Base-by-base conservation (phyloP, 2,888 invertebrate species). In the Furcula furcula region DNA sequence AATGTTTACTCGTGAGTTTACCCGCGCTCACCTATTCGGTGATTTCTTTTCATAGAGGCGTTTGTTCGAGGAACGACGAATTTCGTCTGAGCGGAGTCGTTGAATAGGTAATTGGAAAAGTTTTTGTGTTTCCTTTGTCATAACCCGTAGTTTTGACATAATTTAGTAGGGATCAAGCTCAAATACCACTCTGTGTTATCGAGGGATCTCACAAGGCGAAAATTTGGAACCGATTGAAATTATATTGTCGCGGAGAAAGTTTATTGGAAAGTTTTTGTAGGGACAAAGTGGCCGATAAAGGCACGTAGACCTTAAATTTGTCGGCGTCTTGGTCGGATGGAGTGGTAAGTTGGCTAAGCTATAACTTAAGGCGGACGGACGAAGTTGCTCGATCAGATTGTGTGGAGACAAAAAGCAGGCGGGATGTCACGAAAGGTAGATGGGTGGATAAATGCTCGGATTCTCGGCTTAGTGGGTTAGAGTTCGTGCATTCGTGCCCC, bases 1-100 rank as follows among this genome's bases (percentile, higher is more conserved):
- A 88, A 87, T 87, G 83, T 88, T 88, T 86, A 87, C 85, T 84
- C 65, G 76, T 76, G 81, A 85, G 82, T 86, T 85, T 83, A 78
- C 80, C 75, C 69, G 72, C 78, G 71, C 80, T 83, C 82, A 87
- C 86, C 87, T 85, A 86, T 85, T 85, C 76, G 83, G 77, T 81
- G 86, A 85, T 87, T 88, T 87, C 83, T 86, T 85, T 82, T 77
- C 81, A 82, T 76, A 76, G 74, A 76, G 65, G 73, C 79, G 78
- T 75, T 81, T 80, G 80, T 84, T 80, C 73, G 67, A 76, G 72
- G 65, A 75, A 73, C 69, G 64, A 69, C 67, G 74, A 72, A 72
- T 76, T 82, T 75, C 68, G 72, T 70, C 63, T 63, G 69, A 75
- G 76, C 65, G 65, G 67, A 69, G 64, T 72, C 71, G 66, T 74